Percentiles rank a stretch among this genome's conserved stretches.
phyloP scores from a whole-genome alignment of 2,888 invertebrate genomes.

The Acanthococcus lagerstroemiae region DNA sequence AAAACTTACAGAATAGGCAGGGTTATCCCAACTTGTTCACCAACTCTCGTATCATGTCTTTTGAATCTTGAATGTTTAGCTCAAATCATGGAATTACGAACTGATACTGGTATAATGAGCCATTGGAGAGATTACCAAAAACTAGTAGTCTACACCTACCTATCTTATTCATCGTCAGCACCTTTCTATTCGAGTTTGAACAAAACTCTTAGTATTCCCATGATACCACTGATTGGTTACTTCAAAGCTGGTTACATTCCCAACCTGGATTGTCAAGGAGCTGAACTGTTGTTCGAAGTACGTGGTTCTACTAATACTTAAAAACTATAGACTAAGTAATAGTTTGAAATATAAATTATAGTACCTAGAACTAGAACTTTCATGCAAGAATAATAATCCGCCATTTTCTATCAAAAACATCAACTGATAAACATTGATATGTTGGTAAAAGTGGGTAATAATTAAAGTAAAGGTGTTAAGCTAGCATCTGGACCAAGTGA shows the following conservation, averaged over 20 bases:
- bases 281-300: slow-evolving; percentile 39
- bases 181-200: slow-evolving; percentile 37
- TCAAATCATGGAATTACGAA: slow-evolving; percentile 38
- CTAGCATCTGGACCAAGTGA: too few species aligned
- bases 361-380: too few species aligned
- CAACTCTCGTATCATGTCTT: too few species aligned
- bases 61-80: slow-evolving; percentile 30
- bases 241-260: slow-evolving; percentile 38
- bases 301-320: background rate
- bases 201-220: slow-evolving; percentile 38
- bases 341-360: too few species aligned
- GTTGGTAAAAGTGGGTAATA: too few species aligned
- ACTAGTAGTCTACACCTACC: slow-evolving; percentile 39
- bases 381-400: too few species aligned
- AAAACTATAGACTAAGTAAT: too few species aligned
- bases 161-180: slow-evolving; percentile 38
- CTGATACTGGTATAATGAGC: slow-evolving; percentile 40
- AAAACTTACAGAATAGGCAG: too few species aligned
- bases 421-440: too few species aligned
- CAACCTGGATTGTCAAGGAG: slow-evolving; percentile 36
- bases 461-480: too few species aligned
- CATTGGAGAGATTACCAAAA: slow-evolving; percentile 40
- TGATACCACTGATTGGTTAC: slow-evolving; percentile 40
- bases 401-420: too few species aligned
- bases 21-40: too few species aligned